Base-by-base conservation (phyloP, 1,140 invertebrate species). In the Brachionus manjavacas region DNA sequence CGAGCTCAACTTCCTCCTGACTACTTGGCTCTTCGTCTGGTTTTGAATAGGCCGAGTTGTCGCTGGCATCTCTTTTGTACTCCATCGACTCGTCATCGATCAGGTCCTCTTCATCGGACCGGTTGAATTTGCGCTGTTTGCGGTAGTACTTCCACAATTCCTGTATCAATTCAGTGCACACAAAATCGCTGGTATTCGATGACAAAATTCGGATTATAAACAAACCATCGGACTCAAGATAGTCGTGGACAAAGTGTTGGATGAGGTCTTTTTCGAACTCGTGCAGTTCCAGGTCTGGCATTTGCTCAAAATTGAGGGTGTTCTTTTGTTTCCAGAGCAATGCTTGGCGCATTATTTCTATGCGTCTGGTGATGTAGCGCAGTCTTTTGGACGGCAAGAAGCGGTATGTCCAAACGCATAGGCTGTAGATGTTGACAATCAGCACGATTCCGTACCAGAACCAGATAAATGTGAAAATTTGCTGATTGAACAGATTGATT, bases 141-240 rank as follows among this genome's bases (percentile, higher is more conserved):
- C 87, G 84, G 83, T 89, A 89, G 80, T 88, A 86, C 80, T 88
- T 87, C 91, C 91, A 91, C 20, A 91, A 85, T 72, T 90, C 89
- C 35, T 90, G 88, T 76, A 91, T 88, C 55, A 91, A 85, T 86
- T 91, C 91, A 11, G 90, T 91, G 35, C 90, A 90, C 74, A 91
- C 87, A 46, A 91, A 91, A 85, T 91, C 90, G 80, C 90, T 90
- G 78, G 91, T 89, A 86, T 91, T 91, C 79, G 90, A 90, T 20
- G 90, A 90, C 52, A 91, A 89, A 16, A 91, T 87, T 41, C 90
- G 86, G 12, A 91, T 87, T 11, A 90, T 89, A 85, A 91, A 91
- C 39, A 91, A 89, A 12, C 91, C 91, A 85, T 91, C 91, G 55
- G 90, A 89, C 25, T 90, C 89, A 7, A 91, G 86, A 86, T 91